Percentiles rank a stretch among this genome's conserved stretches.
phyloP scores from a whole-genome alignment of 1,140 invertebrate genomes.

The Papilio glaucus region DNA sequence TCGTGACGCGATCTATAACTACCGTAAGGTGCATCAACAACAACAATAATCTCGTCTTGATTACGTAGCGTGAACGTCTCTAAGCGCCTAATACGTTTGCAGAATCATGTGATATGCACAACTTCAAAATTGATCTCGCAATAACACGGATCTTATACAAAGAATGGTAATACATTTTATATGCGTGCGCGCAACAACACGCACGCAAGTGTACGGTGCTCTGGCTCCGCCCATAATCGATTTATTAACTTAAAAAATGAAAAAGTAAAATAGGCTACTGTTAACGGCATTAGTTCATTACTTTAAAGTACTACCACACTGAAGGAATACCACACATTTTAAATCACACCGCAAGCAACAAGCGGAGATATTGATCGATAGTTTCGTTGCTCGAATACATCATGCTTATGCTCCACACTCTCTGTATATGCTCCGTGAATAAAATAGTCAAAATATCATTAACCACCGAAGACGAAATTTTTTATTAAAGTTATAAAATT shows the following conservation, averaged over 20 bases:
- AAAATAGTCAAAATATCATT: not conserved
- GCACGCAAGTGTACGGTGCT: not conserved
- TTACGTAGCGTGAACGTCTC: not conserved
- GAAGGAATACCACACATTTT: too few relatives aligned
- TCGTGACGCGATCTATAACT: conserved; percentile 67
- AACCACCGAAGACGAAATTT: not conserved
- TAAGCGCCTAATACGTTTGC: conserved; percentile 13
- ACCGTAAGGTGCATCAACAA: conserved; percentile 66
- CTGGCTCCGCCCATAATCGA: not conserved
- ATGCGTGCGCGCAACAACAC: not conserved
- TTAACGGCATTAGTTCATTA: not conserved
- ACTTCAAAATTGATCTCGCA: too few relatives aligned
- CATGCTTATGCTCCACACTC: not conserved
- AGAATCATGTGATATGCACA: too few relatives aligned
- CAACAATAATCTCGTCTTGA: conserved; percentile 53
- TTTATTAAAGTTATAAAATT: not conserved
- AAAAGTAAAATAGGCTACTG: not conserved
- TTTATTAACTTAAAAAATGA: not conserved
- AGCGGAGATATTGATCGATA: too few relatives aligned
- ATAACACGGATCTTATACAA: conserved; percentile 1
- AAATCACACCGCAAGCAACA: too few relatives aligned
- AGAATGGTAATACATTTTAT: not conserved
- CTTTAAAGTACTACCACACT: too few relatives aligned
- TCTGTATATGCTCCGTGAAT: conserved; percentile 6
- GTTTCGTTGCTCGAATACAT: too few relatives aligned